Conservation (phyloP, 2,888 invertebrate genomes). For the Cataglyphis altisquamis region DNA sequence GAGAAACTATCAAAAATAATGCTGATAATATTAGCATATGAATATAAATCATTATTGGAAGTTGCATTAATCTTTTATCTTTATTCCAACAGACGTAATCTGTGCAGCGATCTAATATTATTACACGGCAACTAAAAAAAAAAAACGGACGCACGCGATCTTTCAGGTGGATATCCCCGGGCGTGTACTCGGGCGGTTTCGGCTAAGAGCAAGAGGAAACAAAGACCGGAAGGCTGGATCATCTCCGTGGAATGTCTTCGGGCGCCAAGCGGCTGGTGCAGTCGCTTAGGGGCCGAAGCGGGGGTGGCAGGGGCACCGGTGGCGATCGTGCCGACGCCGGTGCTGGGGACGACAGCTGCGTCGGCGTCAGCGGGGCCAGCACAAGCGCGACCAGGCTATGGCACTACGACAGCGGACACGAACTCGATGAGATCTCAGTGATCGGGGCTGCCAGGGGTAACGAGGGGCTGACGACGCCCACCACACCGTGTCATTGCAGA, state of each 20-base stretch:
- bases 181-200: slow-evolving; percentile 51
- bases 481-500: slow-evolving; percentile 85
- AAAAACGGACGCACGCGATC: background rate
- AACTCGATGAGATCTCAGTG: slow-evolving; percentile 87
- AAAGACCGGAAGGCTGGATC: slow-evolving; percentile 84
- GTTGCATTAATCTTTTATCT: background rate
- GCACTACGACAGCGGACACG: slow-evolving; percentile 85
- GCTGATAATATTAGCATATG: background rate
- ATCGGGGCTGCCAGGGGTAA: slow-evolving; percentile 81
- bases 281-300: slow-evolving; percentile 85
- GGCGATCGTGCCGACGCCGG: slow-evolving; percentile 76
- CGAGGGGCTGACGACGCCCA: slow-evolving; percentile 84
- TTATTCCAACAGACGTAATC: background rate
- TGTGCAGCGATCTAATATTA: background rate
- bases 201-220: slow-evolving; percentile 61
- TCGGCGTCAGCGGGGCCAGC: slow-evolving; percentile 80
- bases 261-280: slow-evolving; percentile 86
- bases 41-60: background rate
- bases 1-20: background rate
- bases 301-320: slow-evolving; percentile 76
- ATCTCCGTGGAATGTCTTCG: slow-evolving; percentile 86
- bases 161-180: slow-evolving; percentile 65
- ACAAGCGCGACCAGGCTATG: slow-evolving; percentile 84
- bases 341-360: slow-evolving; percentile 78
- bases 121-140: background rate